Evolutionary conservation across 2,888 invertebrate genomes (phyloP), one percentile per base, ranked within the genome.

Genomic region (Coelinius sp.): DNA sequence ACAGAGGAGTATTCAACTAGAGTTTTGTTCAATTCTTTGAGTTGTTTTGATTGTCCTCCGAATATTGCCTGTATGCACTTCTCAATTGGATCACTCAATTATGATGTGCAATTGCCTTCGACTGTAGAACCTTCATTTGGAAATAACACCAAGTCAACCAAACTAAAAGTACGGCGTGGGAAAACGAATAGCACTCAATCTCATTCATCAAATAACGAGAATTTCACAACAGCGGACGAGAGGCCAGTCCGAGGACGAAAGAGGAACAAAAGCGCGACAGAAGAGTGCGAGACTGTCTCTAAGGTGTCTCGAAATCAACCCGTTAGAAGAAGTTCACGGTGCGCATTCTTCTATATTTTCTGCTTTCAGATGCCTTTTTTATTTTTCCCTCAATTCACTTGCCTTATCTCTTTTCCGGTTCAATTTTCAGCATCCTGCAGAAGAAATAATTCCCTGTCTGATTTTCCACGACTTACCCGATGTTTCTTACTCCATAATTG

Each of bases 11-110:
- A 68, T 25, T 25, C 53, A 56, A 44, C 17, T n/a, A 20, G 27
- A 56, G 56, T 56, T 25, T 68, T 68, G 24, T 68, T 68, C 24
- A 68, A 27, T 27, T 27, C 4, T 5, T 27, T 27, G 27, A 27
- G 27, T 7, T 27, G 27, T 27, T 27, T 27, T 7, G 27, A 27
- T 27, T 27, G 27, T 7, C 3, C 27, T 27, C 27, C 27, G 27
- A 27, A 27, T 27, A 27, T 27, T 7, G 27, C 3, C 8, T 68
- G 7, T 56, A 68, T 12, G 10, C 68, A 68, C 38, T 68, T 68
- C 14, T 31, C 68, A 14, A 38, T 68, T 52, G 52, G 56, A 17
- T 20, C 8, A 53, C 52, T 68, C 31, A 25, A 68, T 7, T 68
- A 56, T 38, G n/a, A 38, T 41, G 38, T 59, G 0, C 24, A 22